phyloP scores from a whole-genome alignment of 2,113 vertebrate genomes.

The Oenanthe melanoleuca region DNA sequence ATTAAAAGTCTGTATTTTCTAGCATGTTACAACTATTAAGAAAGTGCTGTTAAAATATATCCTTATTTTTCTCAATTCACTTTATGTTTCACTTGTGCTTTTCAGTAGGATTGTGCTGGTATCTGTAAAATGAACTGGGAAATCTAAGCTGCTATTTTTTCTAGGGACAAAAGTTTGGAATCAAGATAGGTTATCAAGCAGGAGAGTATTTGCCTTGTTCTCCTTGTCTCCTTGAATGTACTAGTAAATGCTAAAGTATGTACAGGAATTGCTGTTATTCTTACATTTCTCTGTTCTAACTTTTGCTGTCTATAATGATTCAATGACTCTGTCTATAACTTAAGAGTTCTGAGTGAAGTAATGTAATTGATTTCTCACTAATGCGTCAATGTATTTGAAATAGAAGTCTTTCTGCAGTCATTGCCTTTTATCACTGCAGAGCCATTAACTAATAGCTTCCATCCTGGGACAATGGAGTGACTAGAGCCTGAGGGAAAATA shows the following conservation, averaged over 20 bases:
- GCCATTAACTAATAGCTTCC: constrained; percentile 28
- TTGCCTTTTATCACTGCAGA: neutral
- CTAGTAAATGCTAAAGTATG: neutral
- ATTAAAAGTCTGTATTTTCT: neutral
- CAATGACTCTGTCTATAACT: neutral
- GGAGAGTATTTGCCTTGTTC: neutral
- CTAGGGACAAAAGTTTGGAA: neutral
- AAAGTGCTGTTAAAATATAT: neutral
- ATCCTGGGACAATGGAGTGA: neutral
- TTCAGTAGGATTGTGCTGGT: neutral
- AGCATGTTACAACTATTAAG: neutral
- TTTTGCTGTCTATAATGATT: neutral
- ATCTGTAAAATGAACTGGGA: neutral
- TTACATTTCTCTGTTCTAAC: neutral
- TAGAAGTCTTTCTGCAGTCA: neutral
- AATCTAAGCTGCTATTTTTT: neutral
- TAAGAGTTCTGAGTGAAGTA: neutral
- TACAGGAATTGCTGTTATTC: neutral
- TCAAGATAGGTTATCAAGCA: neutral
- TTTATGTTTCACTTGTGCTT: neutral
- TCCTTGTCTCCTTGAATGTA: neutral
- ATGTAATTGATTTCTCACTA: constrained; percentile 11
- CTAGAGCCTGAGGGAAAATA: neutral
- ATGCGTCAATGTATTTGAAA: neutral
- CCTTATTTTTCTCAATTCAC: neutral